Conservation (phyloP, 2,113 vertebrate genomes). For the Ceyx melanurus region DNA sequence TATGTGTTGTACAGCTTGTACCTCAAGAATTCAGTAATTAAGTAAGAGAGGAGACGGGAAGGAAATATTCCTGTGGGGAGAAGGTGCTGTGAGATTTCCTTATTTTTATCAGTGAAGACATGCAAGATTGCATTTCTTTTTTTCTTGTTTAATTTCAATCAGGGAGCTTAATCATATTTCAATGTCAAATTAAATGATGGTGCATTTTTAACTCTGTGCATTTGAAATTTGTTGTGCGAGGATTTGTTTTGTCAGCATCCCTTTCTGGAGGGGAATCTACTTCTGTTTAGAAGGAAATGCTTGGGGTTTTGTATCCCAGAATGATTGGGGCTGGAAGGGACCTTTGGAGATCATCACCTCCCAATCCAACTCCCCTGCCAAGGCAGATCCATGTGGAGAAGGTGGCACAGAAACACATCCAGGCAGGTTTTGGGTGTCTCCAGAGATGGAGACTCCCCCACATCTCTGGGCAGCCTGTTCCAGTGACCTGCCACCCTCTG, state of each 20-base stretch:
- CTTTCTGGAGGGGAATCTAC: neutral
- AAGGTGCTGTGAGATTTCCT: neutral
- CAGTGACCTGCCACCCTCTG: too few relatives aligned
- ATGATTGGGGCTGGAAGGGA: too few relatives aligned
- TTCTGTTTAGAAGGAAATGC: neutral
- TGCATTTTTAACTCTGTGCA: neutral
- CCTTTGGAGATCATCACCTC: too few relatives aligned
- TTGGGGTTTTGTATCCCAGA: neutral
- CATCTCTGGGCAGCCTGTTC: too few relatives aligned
- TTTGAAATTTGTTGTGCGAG: neutral
- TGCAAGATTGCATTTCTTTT: neutral
- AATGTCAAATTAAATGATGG: neutral
- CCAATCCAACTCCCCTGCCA: too few relatives aligned
- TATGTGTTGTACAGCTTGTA: neutral
- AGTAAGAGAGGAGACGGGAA: neutral
- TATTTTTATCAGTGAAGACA: neutral
- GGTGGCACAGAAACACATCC: too few relatives aligned
- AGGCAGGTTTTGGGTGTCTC: too few relatives aligned
- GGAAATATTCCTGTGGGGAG: neutral
- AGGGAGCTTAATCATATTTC: neutral
- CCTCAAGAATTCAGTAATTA: slow-evolving; percentile 8
- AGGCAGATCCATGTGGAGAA: too few relatives aligned
- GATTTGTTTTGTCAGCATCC: neutral
- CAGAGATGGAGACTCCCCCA: too few relatives aligned
- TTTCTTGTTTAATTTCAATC: slow-evolving; percentile 20